Conservation (phyloP, 2,797 vertebrate species). For the Pseudocheirus occidentalis region DNA sequence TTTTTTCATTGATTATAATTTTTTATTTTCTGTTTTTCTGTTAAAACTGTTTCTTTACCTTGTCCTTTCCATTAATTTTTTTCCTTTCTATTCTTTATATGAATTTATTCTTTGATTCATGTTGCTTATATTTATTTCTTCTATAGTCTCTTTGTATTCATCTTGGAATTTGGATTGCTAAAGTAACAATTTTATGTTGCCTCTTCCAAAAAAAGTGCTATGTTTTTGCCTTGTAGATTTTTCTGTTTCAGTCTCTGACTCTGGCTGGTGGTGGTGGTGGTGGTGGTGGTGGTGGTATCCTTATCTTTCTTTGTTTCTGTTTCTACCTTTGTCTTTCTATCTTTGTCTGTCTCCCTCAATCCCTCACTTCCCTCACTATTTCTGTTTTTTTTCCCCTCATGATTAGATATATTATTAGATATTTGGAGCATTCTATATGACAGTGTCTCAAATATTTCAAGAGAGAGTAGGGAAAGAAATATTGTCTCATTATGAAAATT, state of each 20-base stretch:
- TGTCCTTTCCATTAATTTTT: neutral
- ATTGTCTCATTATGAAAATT: neutral
- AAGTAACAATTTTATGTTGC: neutral
- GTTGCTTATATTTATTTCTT: neutral
- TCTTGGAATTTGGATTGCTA: neutral
- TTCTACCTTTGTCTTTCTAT: too few species aligned
- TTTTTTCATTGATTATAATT: neutral
- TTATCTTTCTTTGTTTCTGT: neutral
- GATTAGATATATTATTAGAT: neutral
- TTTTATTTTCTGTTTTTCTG: neutral
- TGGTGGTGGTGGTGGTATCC: too few species aligned
- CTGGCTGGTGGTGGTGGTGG: too few species aligned
- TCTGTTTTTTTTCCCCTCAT: neutral
- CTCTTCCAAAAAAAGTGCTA: neutral
- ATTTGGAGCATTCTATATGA: neutral
- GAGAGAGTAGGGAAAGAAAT: neutral
- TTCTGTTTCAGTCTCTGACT: neutral
- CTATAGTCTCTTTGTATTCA: neutral
- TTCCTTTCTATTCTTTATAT: neutral
- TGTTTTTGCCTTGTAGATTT: neutral
- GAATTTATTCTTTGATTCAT: neutral
- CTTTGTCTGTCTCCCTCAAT: neutral
- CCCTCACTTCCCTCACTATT: neutral
- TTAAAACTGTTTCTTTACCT: neutral
- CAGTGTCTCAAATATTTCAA: neutral